These are phyloP conservation scores for Pangasius krempfi DNA, from an alignment of 2,797 vertebrate genomes.

Conservation along the genomic window DNA sequence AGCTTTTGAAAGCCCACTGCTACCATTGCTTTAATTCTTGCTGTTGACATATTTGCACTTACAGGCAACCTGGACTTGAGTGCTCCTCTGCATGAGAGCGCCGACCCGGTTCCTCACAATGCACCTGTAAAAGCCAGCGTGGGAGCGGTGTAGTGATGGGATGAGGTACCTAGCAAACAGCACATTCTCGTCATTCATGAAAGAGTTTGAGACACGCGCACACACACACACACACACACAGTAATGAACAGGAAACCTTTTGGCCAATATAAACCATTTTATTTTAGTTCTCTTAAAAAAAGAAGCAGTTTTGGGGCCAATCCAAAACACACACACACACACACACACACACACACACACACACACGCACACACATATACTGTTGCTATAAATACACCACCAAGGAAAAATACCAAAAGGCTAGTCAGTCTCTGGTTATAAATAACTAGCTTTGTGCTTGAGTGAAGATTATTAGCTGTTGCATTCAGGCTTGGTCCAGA, in stretches of 20 bases:
- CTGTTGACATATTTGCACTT: constrained; percentile 72
- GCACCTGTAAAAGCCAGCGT: constrained; percentile 96
- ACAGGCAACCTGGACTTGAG: constrained; percentile 97
- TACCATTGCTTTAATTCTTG: constrained; percentile 37
- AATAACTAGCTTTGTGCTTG: constrained; percentile 2
- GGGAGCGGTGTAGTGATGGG: constrained; percentile 88
- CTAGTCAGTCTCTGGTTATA: constrained; percentile 21
- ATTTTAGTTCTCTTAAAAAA: not conserved
- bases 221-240: not conserved
- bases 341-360: too few relatives aligned
- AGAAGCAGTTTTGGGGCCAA: not conserved
- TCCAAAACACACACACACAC: not conserved
- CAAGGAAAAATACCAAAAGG: constrained; percentile 11
- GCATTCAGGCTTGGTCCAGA: constrained; percentile 18
- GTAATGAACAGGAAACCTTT: not conserved
- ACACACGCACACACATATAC: too few relatives aligned
- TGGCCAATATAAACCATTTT: not conserved
- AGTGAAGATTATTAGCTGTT: constrained; percentile 18
- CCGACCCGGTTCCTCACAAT: constrained; percentile 95
- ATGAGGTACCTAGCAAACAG: constrained; percentile 87
- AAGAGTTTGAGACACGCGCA: constrained; percentile 23
- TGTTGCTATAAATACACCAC: constrained; percentile 41
- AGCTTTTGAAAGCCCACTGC: not conserved
- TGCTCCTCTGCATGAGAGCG: constrained; percentile 93
- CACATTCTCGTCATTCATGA: constrained; percentile 7